Evolutionary conservation across 2,888 invertebrate genomes (phyloP).

Genomic region (Gerris lacustris): DNA sequence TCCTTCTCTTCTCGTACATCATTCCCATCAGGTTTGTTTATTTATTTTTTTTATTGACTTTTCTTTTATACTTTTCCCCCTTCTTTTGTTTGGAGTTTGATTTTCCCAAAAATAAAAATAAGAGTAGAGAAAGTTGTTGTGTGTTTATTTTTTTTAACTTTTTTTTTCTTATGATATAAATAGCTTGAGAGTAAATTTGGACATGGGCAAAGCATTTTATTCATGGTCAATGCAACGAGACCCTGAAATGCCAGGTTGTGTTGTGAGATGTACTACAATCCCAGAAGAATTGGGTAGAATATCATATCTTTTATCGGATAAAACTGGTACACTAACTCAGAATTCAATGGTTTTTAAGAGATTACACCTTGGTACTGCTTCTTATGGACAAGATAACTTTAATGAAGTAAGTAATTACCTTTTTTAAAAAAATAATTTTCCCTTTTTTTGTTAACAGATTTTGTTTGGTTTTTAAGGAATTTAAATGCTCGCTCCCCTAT

Average conservation of each 20-base stretch:
- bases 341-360: constrained; percentile 98
- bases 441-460: not conserved
- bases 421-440: not conserved
- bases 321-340: constrained; percentile 96
- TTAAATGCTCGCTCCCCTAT: too few relatives aligned
- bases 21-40: constrained; percentile 87
- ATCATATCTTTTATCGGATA: constrained; percentile 91
- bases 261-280: constrained; percentile 96
- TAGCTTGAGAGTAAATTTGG: constrained; percentile 92
- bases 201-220: constrained; percentile 97
- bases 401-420: constrained; percentile 50
- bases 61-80: constrained; percentile 14
- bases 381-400: constrained; percentile 76
- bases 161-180: not conserved
- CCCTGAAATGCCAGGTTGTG: constrained; percentile 81
- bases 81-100: too few relatives aligned
- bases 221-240: constrained; percentile 94
- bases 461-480: not conserved
- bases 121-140: not conserved
- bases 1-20: constrained; percentile 95
- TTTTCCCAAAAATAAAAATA: not conserved
- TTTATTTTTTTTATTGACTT: too few relatives aligned
- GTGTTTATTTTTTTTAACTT: not conserved
- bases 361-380: constrained; percentile 84
- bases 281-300: constrained; percentile 96